Percentiles rank a stretch among this genome's conserved stretches.
phyloP scores from a whole-genome alignment of 2,888 invertebrate species.

The Troides oblongomaculatus region DNA sequence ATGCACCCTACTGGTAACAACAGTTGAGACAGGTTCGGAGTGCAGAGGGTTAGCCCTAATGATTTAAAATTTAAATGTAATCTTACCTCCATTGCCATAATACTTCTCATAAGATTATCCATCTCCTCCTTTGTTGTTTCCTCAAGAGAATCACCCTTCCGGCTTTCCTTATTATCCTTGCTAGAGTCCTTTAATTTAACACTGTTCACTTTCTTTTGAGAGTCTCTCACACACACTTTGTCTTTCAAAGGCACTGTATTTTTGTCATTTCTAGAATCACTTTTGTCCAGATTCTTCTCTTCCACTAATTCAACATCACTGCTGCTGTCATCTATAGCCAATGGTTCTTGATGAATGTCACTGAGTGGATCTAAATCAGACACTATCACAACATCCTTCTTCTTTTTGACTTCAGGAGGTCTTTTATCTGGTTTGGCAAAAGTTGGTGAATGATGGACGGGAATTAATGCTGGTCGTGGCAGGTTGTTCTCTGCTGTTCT shows the following conservation, averaged over 20 bases:
- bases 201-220: constrained; percentile 41
- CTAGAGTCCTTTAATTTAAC: constrained; percentile 42
- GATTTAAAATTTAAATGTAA: background rate
- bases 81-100: constrained; percentile 69
- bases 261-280: constrained; percentile 48
- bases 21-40: no score
- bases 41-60: no score
- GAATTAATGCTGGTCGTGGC: constrained; percentile 62
- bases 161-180: constrained; percentile 35
- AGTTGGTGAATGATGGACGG: constrained; percentile 67
- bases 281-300: constrained; percentile 51
- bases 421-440: constrained; percentile 71
- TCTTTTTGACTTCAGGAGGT: constrained; percentile 66
- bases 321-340: constrained; percentile 70
- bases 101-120: constrained; percentile 61
- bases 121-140: constrained; percentile 61
- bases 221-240: constrained; percentile 46
- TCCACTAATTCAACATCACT: constrained; percentile 75
- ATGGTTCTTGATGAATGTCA: constrained; percentile 53
- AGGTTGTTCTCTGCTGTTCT: constrained; percentile 64
- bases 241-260: constrained; percentile 69
- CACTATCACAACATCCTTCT: constrained; percentile 65
- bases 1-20: no score
- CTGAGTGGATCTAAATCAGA: constrained; percentile 66
- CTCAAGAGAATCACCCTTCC: constrained; percentile 39